Conservation (phyloP, 2,113 vertebrate genomes). For the Lampris incognitus region DNA sequence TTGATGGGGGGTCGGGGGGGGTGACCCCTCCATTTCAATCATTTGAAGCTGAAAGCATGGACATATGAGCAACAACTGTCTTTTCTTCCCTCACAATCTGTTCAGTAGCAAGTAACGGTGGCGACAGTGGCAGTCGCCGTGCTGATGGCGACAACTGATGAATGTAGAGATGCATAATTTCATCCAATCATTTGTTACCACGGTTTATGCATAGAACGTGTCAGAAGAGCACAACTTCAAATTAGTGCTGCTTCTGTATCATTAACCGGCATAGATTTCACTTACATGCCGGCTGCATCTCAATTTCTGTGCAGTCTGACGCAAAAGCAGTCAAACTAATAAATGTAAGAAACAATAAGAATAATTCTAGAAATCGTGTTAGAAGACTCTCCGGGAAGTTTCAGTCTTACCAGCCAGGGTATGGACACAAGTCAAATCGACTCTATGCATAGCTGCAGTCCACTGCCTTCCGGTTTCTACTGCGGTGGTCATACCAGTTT, state of each 20-base stretch:
- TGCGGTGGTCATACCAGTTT: too few species aligned
- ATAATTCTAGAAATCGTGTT: neutral
- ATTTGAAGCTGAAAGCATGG: constrained; percentile 6
- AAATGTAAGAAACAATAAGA: too few species aligned
- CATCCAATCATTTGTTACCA: constrained; percentile 35
- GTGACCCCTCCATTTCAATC: constrained; percentile 11
- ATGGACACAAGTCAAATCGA: too few species aligned
- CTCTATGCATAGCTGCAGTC: too few species aligned
- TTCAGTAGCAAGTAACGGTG: constrained; percentile 1
- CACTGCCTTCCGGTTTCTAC: too few species aligned
- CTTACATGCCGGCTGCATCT: constrained; percentile 53
- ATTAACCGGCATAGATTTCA: constrained; percentile 60
- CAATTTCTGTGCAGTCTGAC: constrained; percentile 48
- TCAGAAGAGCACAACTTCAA: constrained; percentile 56
- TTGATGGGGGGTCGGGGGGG: too few species aligned
- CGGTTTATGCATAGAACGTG: constrained; percentile 45
- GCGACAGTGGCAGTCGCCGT: constrained; percentile 13
- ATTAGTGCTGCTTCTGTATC: constrained; percentile 68
- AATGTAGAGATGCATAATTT: constrained; percentile 41
- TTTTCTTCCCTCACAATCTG: constrained; percentile 6
- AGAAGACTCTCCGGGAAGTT: constrained; percentile 18
- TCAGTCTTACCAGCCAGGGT: neutral
- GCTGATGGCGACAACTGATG: constrained; percentile 32
- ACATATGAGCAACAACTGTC: neutral
- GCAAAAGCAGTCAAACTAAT: constrained; percentile 18